Percentiles rank a stretch among this genome's conserved stretches.
Conservation (phyloP, 2,888 invertebrate genomes). For the Limnephilus auricula region DNA sequence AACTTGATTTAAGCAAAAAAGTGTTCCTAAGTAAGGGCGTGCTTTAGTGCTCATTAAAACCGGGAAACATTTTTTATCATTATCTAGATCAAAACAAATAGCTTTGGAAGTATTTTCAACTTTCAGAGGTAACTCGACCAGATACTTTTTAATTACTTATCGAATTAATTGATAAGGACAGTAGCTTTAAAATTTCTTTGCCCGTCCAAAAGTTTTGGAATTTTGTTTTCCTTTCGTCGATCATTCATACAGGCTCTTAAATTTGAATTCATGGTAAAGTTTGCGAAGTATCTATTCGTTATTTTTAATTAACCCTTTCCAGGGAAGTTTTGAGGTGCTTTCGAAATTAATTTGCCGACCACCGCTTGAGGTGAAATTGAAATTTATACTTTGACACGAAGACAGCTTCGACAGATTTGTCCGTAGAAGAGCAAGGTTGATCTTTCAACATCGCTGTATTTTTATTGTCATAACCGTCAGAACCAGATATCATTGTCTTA, state of each 20-base stretch:
- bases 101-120: conserved; percentile 23
- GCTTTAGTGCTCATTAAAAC: conserved; percentile 8
- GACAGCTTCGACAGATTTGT: neutral
- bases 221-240: conserved; percentile 22
- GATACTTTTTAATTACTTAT: conserved; percentile 28
- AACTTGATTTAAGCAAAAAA: neutral
- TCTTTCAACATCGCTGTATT: conserved; percentile 44
- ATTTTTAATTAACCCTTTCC: conserved; percentile 55
- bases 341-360: conserved; percentile 26
- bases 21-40: neutral
- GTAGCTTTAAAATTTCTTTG: neutral
- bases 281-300: conserved; percentile 28
- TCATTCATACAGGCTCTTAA: conserved; percentile 34
- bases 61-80: conserved; percentile 12
- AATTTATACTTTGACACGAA: conserved; percentile 49
- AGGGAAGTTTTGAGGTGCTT: neutral
- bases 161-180: conserved; percentile 43
- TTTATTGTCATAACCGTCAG: conserved; percentile 58
- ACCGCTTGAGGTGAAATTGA: conserved; percentile 44
- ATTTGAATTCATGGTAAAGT: conserved; percentile 26
- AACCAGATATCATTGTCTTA: conserved; percentile 50
- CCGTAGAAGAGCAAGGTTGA: conserved; percentile 47
- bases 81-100: conserved; percentile 5
- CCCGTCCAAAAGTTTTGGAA: conserved; percentile 44
- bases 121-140: conserved; percentile 15